Percentiles rank a stretch among this genome's conserved stretches.
phyloP scores from a whole-genome alignment of 1,140 invertebrate genomes.

The Trypoxylus dichotomus region DNA sequence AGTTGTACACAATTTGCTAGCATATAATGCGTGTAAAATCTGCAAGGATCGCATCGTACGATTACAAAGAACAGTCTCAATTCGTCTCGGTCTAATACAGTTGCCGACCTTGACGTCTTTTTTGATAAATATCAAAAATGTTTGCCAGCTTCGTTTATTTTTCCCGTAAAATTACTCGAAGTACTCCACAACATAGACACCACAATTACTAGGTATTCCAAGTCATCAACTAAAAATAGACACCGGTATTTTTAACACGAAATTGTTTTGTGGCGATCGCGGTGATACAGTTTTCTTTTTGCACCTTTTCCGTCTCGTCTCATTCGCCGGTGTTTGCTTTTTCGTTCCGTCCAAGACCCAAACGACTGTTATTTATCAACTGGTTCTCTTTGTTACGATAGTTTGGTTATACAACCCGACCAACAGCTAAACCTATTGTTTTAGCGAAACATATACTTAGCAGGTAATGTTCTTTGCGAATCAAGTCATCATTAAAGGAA shows the following conservation, averaged over 20 bases:
- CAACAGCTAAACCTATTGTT: slow-evolving; percentile 10
- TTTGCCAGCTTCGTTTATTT: not conserved
- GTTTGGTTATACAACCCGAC: not conserved
- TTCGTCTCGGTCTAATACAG: not conserved
- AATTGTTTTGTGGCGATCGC: slow-evolving; percentile 16
- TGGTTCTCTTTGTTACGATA: slow-evolving; percentile 10
- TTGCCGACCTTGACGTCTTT: not conserved
- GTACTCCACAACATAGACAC: not conserved
- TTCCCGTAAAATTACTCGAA: not conserved
- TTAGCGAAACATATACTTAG: slow-evolving; percentile 12
- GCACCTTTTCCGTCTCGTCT: not conserved
- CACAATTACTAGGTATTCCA: not conserved
- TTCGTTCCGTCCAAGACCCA: not conserved
- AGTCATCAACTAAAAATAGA: slow-evolving; percentile 7
- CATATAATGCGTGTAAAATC: not conserved
- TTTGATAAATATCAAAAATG: not conserved
- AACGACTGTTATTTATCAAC: slow-evolving; percentile 18
- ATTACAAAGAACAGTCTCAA: not conserved
- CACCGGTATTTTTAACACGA: not conserved
- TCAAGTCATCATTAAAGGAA: slow-evolving; percentile 12
- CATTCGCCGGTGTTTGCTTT: not conserved
- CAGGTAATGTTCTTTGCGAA: not conserved
- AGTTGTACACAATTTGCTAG: too few species aligned
- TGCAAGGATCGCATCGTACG: not conserved
- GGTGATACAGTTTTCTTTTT: slow-evolving; percentile 12